Evolutionary conservation across 2,888 invertebrate species (phyloP).

Genomic region (Cynaeus angustus): DNA sequence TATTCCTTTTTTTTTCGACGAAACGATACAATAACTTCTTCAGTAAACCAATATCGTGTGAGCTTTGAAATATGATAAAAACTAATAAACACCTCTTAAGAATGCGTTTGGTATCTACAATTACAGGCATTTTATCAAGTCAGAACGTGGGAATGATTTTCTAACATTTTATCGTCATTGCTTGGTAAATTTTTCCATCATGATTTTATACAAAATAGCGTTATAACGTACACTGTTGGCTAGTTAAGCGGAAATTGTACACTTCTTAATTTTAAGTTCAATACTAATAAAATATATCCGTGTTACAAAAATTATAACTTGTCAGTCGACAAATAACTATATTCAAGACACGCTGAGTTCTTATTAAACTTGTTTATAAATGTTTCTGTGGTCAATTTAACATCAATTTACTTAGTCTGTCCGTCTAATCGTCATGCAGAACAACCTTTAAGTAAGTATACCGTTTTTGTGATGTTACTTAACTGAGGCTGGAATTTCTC

Average conservation of each 20-base stretch:
- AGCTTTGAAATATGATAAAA: too few relatives aligned
- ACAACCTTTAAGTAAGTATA: background rate
- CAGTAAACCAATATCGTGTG: too few relatives aligned
- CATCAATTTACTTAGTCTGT: slow-evolving; percentile 4
- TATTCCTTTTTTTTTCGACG: too few relatives aligned
- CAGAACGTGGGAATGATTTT: background rate
- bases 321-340: background rate
- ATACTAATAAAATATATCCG: slow-evolving; percentile 4
- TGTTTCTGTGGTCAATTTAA: slow-evolving; percentile 2
- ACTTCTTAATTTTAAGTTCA: background rate
- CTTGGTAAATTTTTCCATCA: background rate
- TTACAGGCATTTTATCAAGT: too few relatives aligned
- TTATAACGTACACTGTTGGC: slow-evolving; percentile 1
- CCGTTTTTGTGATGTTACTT: background rate
- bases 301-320: background rate
- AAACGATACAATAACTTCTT: too few relatives aligned
- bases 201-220: background rate
- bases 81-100: too few relatives aligned
- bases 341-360: background rate
- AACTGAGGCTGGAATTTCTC: background rate
- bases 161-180: background rate
- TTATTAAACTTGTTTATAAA: slow-evolving; percentile 4
- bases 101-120: too few relatives aligned
- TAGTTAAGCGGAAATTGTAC: slow-evolving; percentile 2
- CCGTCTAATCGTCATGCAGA: slow-evolving; percentile 4